These are phyloP conservation scores for Odontophorus gujanensis DNA, from an alignment of 2,113 vertebrate species.

Conservation along the genomic window DNA sequence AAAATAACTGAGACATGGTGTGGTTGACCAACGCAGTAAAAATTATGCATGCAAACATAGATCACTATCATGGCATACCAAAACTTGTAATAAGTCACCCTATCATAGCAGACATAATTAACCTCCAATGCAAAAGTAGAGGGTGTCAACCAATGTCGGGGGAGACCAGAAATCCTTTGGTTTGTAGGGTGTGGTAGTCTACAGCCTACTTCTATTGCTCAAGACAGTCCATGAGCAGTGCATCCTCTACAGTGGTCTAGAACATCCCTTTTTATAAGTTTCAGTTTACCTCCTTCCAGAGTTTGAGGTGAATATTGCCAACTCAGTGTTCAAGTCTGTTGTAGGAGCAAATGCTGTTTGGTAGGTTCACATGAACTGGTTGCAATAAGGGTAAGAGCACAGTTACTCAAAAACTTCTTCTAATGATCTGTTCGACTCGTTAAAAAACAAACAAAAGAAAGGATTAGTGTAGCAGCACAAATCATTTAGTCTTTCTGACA, in stretches of 20 bases:
- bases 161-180: neutral
- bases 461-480: neutral
- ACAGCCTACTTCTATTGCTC: neutral
- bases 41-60: neutral
- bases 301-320: neutral
- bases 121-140: neutral
- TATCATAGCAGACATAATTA: neutral
- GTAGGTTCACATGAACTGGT: neutral
- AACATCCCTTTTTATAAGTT: neutral
- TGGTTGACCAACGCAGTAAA: neutral
- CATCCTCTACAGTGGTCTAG: neutral
- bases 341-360: neutral
- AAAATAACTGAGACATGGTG: neutral
- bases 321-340: neutral
- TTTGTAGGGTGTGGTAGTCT: neutral
- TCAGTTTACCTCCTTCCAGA: neutral
- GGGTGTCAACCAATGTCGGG: neutral
- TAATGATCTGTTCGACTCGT: neutral
- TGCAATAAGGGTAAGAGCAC: neutral
- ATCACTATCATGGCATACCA: neutral
- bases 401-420: neutral
- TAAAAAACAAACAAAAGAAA: neutral
- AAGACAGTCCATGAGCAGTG: fast-evolving
- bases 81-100: neutral
- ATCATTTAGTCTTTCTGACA: fast-evolving